Evolutionary conservation across 2,888 invertebrate species (phyloP).

Genomic region (Augochlorella aurata): DNA sequence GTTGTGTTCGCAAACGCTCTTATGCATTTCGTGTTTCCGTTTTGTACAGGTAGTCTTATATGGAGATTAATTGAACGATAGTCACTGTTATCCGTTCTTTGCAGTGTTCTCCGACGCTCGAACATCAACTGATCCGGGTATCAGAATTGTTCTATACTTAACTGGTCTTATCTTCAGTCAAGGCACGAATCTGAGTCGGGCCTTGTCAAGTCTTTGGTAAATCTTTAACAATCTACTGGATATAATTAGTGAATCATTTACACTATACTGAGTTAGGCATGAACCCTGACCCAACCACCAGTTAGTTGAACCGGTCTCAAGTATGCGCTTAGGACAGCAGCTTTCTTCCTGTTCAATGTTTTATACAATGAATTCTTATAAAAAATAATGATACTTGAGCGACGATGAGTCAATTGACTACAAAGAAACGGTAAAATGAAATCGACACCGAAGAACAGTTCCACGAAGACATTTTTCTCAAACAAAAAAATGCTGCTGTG

Average conservation of each 20-base stretch:
- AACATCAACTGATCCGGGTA: conserved; percentile 17
- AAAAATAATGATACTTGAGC: conserved; percentile 27
- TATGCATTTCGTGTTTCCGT: neutral
- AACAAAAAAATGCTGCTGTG: conserved; percentile 55
- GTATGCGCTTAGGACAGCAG: conserved; percentile 70
- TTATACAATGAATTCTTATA: conserved; percentile 13
- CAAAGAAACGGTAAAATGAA: neutral
- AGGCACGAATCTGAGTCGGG: conserved; percentile 66
- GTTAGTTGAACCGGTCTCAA: conserved; percentile 62
- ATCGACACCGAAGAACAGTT: neutral
- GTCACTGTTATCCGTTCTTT: conserved; percentile 5
- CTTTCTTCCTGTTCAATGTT: conserved; percentile 26
- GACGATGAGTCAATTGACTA: conserved; percentile 19
- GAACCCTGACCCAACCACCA: conserved; percentile 74
- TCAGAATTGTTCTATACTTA: conserved; percentile 57
- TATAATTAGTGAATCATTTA: conserved; percentile 74
- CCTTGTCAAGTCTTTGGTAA: conserved; percentile 63
- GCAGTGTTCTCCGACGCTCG: conserved; percentile 14
- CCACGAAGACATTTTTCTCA: neutral
- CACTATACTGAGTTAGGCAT: conserved; percentile 72
- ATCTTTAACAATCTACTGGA: conserved; percentile 69
- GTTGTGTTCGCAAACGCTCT: neutral
- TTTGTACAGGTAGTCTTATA: conserved; percentile 38
- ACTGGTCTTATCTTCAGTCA: conserved; percentile 65
- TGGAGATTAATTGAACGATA: conserved; percentile 42